Base-by-base conservation (phyloP, 2,113 vertebrate genomes). In the Anolis carolinensis region DNA sequence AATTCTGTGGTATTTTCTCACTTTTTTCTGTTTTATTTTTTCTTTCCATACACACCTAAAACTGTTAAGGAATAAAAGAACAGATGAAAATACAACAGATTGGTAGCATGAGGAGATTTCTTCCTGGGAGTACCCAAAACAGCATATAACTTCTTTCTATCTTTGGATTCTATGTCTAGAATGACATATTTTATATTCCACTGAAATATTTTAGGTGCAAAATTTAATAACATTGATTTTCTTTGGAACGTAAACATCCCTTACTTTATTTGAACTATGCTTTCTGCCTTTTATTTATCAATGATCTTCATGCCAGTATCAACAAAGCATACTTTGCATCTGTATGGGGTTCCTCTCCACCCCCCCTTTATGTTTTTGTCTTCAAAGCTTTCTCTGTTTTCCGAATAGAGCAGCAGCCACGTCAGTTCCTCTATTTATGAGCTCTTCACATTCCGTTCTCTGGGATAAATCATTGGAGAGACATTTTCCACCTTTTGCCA, bases 361-460 rank as follows among this genome's bases (percentile, higher is more conserved):
- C 16, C 32, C 32, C 21, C 7, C 10, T 27, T 80, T 11, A 86
- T 32, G 25, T 62, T 62, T 72, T 62, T 63, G 14, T 34, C 34
- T 59, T 73, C 52, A 36, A 48, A 16, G 32, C 27, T 73, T 86
- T 71, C 34, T n/a, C 14, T 32, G 23, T 30, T 72, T 71, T 73
- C 59, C 84, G 71, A 44, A 21, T 80, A 30, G 48, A 44, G 30
- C n/a, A 73, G 32, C 20, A 48, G 84, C 55, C 59, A 39, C 32
- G n/a, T 50, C 34, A 83, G 27, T 82, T 72, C 34, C 65, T 55
- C 68, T 72, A 63, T 72, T 74, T 86, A 74, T 73, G 78, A 81
- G 70, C 21, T 74, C 72, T 75, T 65, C 71, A 32, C 67, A 50
- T 81, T 86, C 78, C 59, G 74, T 86, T 80, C 55, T 44, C n/a